Evolutionary conservation across 2,113 vertebrate species (phyloP).

Genomic region (Neotragus pygmaeus): DNA sequence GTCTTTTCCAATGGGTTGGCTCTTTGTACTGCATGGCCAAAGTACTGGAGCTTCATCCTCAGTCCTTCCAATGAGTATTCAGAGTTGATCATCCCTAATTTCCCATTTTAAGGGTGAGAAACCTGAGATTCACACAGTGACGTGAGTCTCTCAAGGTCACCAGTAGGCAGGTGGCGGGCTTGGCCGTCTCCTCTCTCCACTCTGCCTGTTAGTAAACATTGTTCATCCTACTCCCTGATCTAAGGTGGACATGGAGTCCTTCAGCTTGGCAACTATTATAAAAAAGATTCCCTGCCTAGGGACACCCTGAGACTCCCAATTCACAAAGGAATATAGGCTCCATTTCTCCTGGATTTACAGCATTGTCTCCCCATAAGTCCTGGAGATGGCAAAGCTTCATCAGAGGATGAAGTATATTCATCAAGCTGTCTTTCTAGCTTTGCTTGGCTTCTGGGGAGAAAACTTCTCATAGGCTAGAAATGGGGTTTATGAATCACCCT

Average conservation of each 20-base stretch:
- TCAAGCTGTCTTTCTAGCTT: neutral
- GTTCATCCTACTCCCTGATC: neutral
- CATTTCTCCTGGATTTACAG: neutral
- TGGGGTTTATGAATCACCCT: neutral
- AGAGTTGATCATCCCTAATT: neutral
- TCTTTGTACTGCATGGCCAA: neutral
- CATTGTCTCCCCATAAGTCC: fast-evolving
- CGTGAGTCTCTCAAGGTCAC: neutral
- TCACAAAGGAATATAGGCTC: neutral
- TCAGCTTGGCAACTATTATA: neutral
- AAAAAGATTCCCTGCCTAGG: neutral
- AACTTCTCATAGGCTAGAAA: neutral
- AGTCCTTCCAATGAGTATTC: neutral
- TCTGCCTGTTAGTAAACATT: fast-evolving
- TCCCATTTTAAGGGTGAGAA: neutral
- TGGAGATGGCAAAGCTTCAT: neutral
- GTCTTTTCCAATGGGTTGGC: neutral
- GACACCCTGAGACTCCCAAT: neutral
- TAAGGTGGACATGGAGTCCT: neutral
- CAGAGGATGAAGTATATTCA: fast-evolving
- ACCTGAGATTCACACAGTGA: neutral
- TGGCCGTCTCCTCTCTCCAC: no score
- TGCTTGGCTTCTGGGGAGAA: neutral
- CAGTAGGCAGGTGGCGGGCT: neutral
- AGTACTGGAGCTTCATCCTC: neutral